Conservation (phyloP, 2,113 vertebrate species). For the Nesoenas mayeri region DNA sequence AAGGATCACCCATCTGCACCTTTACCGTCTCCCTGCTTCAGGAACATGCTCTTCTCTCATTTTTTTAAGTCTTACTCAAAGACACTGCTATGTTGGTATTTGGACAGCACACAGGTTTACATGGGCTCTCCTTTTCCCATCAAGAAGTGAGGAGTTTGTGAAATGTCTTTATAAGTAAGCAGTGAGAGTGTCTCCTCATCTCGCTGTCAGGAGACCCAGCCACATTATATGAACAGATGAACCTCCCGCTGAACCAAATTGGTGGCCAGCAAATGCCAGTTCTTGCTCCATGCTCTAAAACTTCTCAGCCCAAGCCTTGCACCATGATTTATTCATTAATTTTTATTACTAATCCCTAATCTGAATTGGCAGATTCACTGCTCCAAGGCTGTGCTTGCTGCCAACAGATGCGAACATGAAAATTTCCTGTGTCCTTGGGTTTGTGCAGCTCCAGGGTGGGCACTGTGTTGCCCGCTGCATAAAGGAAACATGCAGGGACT, state of each 20-base stretch:
- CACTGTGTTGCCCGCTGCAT: not conserved
- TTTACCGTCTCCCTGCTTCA: not conserved
- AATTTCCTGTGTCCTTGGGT: not conserved
- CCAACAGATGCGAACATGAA: not conserved
- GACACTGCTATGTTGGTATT: not conserved
- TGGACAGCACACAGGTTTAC: not conserved
- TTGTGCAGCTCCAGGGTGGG: not conserved
- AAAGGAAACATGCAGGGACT: not conserved
- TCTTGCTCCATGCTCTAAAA: not conserved
- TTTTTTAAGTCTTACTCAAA: not conserved
- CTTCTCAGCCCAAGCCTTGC: not conserved
- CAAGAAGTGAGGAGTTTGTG: not conserved
- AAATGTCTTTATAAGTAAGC: not conserved
- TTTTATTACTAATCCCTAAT: not conserved
- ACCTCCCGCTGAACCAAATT: not conserved
- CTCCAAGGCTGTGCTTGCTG: not conserved
- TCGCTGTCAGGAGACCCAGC: not conserved
- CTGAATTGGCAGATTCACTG: not conserved
- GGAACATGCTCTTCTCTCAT: not conserved
- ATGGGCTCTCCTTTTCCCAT: not conserved
- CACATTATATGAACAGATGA: not conserved
- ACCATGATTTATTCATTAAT: not conserved
- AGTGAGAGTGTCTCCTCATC: not conserved
- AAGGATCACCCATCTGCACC: not conserved
- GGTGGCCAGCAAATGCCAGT: not conserved